A percentile compares a stretch with the other conserved stretches of the same genome.
Conservation (phyloP, 2,888 invertebrate species). For the Frankliniella fusca region DNA sequence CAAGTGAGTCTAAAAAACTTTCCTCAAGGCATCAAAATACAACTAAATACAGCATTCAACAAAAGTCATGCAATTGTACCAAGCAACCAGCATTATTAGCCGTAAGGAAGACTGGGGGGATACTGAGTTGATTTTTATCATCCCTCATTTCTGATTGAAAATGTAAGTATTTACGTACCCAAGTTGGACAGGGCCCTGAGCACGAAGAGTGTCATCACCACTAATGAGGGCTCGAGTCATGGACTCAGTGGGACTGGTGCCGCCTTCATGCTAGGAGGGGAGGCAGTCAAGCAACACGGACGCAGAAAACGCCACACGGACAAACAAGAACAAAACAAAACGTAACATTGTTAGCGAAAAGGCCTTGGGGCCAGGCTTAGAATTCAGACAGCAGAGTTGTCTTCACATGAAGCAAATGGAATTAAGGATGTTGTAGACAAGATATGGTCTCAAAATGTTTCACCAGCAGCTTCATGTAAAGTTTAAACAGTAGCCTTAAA, state of each 20-base stretch:
- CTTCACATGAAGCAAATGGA: conserved; percentile 34
- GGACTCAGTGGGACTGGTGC: conserved; percentile 88
- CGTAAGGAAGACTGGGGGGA: not conserved
- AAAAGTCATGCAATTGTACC: conserved; percentile 28
- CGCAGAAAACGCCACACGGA: conserved; percentile 42
- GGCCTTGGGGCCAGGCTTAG: conserved; percentile 41
- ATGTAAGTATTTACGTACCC: conserved; percentile 71
- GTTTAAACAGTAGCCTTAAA: not conserved
- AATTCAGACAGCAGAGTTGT: conserved; percentile 33
- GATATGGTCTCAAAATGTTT: not conserved
- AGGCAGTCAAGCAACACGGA: conserved; percentile 31
- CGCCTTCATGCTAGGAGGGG: conserved; percentile 72
- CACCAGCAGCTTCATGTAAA: not conserved
- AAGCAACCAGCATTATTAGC: conserved; percentile 6
- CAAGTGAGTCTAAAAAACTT: not conserved
- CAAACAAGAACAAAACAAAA: conserved; percentile 55
- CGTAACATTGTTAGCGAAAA: conserved; percentile 48
- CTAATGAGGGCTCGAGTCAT: conserved; percentile 93
- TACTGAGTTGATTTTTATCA: not conserved
- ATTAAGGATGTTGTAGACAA: not conserved
- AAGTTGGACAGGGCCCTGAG: conserved; percentile 86
- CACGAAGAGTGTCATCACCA: conserved; percentile 79
- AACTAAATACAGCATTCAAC: conserved; percentile 30
- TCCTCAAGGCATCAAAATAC: not conserved
- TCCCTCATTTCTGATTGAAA: conserved; percentile 20